Percentiles rank a stretch among this genome's conserved stretches.
Evolutionary conservation across 1,140 invertebrate genomes (phyloP).

Genomic region (Periplaneta americana): DNA sequence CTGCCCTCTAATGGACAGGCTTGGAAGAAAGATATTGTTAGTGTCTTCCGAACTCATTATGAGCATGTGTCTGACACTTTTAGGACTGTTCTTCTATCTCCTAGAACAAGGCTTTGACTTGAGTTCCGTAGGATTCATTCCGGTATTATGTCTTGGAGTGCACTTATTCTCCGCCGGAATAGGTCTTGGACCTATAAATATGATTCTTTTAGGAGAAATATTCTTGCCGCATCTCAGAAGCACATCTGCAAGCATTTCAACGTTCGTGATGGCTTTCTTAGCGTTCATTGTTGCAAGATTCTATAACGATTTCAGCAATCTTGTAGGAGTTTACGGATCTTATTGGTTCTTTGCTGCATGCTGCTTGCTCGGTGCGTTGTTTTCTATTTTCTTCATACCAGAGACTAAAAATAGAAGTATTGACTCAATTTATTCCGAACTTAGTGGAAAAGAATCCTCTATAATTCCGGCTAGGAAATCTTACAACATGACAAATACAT

Average conservation of each 20-base stretch:
- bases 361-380: constrained; percentile 39
- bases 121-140: constrained; percentile 39
- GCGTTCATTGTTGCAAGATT: constrained; percentile 46
- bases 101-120: constrained; percentile 30
- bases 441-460: constrained; percentile 32
- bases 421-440: constrained; percentile 46
- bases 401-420: constrained; percentile 57
- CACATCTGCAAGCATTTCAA: constrained; percentile 65
- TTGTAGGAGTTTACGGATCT: constrained; percentile 43
- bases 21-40: constrained; percentile 49
- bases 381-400: constrained; percentile 46
- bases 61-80: constrained; percentile 33
- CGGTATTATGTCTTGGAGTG: constrained; percentile 43
- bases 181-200: constrained; percentile 47
- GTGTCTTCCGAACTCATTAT: constrained; percentile 44
- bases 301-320: constrained; percentile 38
- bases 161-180: constrained; percentile 48
- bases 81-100: constrained; percentile 41
- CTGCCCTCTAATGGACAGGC: constrained; percentile 48
- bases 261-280: constrained; percentile 59
- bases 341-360: constrained; percentile 53
- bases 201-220: constrained; percentile 55
- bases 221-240: constrained; percentile 74
- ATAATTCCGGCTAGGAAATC: background rate
- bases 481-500: background rate